Percentiles rank a stretch among this genome's conserved stretches.
phyloP scores from a whole-genome alignment of 2,797 vertebrate genomes.

The Mycteria americana region DNA sequence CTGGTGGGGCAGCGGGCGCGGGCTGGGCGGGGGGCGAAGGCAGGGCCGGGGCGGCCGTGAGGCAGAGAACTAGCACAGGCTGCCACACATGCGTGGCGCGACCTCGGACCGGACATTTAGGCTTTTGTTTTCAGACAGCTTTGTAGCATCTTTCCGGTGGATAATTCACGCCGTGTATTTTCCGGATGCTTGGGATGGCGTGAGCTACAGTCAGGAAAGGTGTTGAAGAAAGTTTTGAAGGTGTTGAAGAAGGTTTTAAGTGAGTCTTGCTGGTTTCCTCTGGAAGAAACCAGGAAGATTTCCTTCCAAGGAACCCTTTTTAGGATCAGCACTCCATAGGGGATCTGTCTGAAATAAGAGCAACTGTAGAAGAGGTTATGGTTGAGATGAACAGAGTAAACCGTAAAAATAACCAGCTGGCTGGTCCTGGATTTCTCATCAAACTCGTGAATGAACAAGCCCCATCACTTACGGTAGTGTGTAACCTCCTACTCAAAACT shows the following conservation, averaged over 20 bases:
- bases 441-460: background rate
- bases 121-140: background rate
- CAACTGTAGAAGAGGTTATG: background rate
- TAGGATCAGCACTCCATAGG: no score
- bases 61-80: fast-evolving
- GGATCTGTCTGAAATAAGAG: background rate
- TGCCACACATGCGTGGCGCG: fast-evolving
- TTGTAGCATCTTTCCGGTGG: background rate
- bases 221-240: background rate
- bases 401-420: background rate
- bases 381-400: background rate
- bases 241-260: background rate
- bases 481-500: background rate
- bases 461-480: fast-evolving
- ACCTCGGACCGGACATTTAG: fast-evolving
- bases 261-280: background rate
- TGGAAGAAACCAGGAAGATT: no score
- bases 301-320: background rate
- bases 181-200: background rate
- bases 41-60: no score
- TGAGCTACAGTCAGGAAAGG: background rate
- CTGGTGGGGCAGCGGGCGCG: no score
- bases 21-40: background rate
- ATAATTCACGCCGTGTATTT: background rate
- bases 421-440: background rate